A percentile compares a stretch with the other conserved stretches of the same genome.
Conservation (phyloP, 2,797 vertebrate species). For the Leptoclinus maculatus region DNA sequence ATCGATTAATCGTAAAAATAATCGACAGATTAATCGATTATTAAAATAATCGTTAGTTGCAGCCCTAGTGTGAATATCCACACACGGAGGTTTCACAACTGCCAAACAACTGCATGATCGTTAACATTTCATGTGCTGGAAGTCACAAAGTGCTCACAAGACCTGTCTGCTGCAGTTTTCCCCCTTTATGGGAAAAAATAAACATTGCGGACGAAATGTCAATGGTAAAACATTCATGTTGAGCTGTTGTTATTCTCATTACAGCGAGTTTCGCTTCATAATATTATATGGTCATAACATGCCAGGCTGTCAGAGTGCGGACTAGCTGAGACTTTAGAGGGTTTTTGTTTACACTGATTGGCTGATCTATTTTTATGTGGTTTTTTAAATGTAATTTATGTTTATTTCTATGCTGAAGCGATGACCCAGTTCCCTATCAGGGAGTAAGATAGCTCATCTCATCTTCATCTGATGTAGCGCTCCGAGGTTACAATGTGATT, state of each 20-base stretch:
- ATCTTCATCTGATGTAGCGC: constrained; percentile 42
- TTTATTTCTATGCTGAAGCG: constrained; percentile 22
- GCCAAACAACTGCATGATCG: constrained; percentile 3
- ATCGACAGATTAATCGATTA: too few species aligned
- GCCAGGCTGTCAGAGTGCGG: constrained; percentile 19
- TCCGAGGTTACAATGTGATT: constrained; percentile 55
- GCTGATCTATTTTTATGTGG: constrained; percentile 36
- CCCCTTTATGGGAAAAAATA: neutral
- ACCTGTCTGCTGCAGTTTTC: neutral
- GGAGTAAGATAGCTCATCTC: constrained; percentile 57
- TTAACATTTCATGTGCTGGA: constrained; percentile 3
- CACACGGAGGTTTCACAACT: constrained; percentile 3
- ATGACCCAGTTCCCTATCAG: constrained; percentile 53
- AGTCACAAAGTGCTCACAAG: neutral
- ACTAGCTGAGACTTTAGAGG: neutral
- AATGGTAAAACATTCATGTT: constrained; percentile 1
- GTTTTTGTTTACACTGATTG: constrained; percentile 22
- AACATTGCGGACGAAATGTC: constrained; percentile 7
- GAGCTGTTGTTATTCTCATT: constrained; percentile 4
- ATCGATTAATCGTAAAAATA: too few species aligned
- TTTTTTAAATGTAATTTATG: constrained; percentile 39
- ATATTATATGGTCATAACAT: constrained; percentile 2
- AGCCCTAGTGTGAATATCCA: neutral
- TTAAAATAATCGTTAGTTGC: too few species aligned
- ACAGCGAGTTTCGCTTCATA: neutral